Conservation (phyloP, 2,113 vertebrate species). For the Melanerpes formicivorus region DNA sequence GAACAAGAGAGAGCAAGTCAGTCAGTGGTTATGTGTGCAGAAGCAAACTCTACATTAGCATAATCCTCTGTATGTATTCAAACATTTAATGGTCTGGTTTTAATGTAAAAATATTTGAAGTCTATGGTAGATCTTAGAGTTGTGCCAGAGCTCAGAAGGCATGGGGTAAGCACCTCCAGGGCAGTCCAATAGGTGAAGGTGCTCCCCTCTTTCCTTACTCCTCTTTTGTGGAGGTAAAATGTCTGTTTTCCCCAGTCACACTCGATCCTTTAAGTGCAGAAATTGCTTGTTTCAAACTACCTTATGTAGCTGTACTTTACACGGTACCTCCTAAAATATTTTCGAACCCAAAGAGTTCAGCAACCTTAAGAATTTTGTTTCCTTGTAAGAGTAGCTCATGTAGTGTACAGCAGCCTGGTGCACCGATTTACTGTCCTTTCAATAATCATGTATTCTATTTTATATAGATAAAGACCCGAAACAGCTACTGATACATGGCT, state of each 20-base stretch:
- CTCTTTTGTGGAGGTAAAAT: background rate
- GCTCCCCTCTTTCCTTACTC: background rate
- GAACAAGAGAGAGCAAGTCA: background rate
- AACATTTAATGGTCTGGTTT: background rate
- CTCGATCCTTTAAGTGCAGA: background rate
- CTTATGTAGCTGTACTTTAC: background rate
- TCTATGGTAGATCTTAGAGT: background rate
- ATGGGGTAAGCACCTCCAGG: background rate
- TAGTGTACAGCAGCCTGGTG: background rate
- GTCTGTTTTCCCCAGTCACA: background rate
- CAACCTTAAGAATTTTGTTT: background rate
- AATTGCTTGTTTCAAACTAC: background rate
- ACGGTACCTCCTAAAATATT: background rate
- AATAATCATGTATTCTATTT: background rate
- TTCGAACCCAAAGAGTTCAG: background rate
- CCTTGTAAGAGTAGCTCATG: background rate
- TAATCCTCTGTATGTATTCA: background rate
- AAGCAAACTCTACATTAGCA: background rate
- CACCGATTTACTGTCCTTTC: background rate
- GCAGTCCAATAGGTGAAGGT: background rate
- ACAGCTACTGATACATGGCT: background rate
- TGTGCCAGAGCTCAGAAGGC: background rate
- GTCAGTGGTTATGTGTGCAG: background rate
- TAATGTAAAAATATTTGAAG: background rate
- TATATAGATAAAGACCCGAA: background rate